Evolutionary conservation across 2,797 vertebrate species (phyloP).

Genomic region (Sebastes itinus): DNA sequence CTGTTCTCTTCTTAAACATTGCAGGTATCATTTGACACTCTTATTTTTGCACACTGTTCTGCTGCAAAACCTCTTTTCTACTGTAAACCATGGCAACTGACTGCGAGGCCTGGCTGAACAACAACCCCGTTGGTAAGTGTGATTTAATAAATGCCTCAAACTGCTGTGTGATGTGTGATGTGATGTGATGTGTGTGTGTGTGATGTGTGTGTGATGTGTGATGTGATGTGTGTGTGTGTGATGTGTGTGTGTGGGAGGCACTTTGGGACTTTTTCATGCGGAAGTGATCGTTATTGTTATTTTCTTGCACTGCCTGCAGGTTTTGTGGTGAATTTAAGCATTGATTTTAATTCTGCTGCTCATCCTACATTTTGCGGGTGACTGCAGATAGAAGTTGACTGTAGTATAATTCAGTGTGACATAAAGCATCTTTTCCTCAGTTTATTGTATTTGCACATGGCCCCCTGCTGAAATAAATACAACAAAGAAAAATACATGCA

Average conservation of each 20-base stretch:
- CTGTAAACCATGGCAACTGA: constrained; percentile 83
- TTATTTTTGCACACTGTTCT: constrained; percentile 16
- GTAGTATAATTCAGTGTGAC: background rate
- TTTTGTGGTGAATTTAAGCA: background rate
- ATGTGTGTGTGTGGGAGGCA: too few relatives aligned
- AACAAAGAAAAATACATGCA: background rate
- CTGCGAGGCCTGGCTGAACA: constrained; percentile 86
- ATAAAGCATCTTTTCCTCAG: background rate
- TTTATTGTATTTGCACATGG: background rate
- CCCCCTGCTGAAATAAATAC: background rate
- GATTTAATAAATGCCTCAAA: constrained; percentile 26
- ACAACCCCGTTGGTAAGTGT: constrained; percentile 85
- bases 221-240: too few relatives aligned
- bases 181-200: too few relatives aligned
- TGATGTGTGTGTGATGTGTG: too few relatives aligned
- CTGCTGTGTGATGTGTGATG: background rate
- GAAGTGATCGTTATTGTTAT: constrained; percentile 39
- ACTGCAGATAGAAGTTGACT: background rate
- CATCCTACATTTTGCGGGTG: background rate
- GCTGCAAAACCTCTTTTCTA: constrained; percentile 29
- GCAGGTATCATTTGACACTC: constrained; percentile 38
- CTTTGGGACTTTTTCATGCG: constrained; percentile 17
- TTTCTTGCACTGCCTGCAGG: background rate
- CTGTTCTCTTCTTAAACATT: background rate
- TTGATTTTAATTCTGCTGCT: background rate